Percentiles rank a stretch among this genome's conserved stretches.
phyloP scores from a whole-genome alignment of 2,797 vertebrate species.

The Enteromius trimaculatus region DNA sequence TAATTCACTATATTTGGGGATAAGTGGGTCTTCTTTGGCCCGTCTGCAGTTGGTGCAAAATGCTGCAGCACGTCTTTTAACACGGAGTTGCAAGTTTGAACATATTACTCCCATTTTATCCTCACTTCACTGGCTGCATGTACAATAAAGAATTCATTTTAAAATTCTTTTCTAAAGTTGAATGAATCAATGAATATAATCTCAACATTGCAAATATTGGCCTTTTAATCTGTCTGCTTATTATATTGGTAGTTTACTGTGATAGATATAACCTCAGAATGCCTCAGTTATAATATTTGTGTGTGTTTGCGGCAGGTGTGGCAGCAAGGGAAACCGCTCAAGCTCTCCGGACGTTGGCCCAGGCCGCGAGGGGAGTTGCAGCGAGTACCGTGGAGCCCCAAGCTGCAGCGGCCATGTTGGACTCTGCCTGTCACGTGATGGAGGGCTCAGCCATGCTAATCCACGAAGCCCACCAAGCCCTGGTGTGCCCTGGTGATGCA shows the following conservation, averaged over 20 bases:
- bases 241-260: background rate
- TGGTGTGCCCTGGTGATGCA: slow-evolving; percentile 92
- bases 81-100: too few relatives aligned
- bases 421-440: slow-evolving; percentile 96
- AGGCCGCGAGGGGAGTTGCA: slow-evolving; percentile 94
- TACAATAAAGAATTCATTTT: too few relatives aligned
- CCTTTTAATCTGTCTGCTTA: background rate
- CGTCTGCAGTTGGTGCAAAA: too few relatives aligned
- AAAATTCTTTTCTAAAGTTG: too few relatives aligned
- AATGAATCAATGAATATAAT: too few relatives aligned
- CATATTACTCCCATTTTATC: too few relatives aligned
- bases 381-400: slow-evolving; percentile 90
- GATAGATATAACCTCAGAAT: background rate
- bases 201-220: background rate
- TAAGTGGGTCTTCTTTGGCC: too few relatives aligned
- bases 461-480: slow-evolving; percentile 95
- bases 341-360: slow-evolving; percentile 93
- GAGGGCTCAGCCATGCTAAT: slow-evolving; percentile 97
- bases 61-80: too few relatives aligned
- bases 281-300: background rate
- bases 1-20: too few relatives aligned
- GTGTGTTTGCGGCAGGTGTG: slow-evolving; percentile 79
- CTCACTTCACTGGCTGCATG: too few relatives aligned
- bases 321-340: slow-evolving; percentile 96
- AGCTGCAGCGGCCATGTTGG: slow-evolving; percentile 92